These are phyloP conservation scores for Drosophila paulistorum DNA, from an alignment of 1,140 invertebrate species.

Conservation along the genomic window DNA sequence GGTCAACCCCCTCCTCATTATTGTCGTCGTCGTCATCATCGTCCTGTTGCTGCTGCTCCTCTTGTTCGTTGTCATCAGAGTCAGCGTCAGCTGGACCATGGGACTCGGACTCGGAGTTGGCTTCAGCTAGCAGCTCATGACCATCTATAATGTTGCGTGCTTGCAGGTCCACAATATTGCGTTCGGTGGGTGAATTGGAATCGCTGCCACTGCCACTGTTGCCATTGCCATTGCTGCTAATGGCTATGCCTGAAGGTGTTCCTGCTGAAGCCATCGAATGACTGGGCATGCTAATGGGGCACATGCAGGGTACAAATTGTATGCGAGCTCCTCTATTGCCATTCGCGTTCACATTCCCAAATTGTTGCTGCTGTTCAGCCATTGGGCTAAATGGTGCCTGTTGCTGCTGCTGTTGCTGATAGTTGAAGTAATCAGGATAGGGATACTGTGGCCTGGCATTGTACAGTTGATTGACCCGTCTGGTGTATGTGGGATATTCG, in stretches of 20 bases:
- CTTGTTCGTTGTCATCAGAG: constrained; percentile 23
- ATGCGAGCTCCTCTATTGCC: constrained; percentile 45
- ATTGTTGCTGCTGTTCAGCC: constrained; percentile 35
- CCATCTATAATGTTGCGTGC: constrained; percentile 60
- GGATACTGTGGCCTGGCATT: constrained; percentile 71
- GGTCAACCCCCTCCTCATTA: constrained; percentile 14
- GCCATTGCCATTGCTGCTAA: background rate
- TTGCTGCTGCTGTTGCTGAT: constrained; percentile 54
- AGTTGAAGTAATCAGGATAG: constrained; percentile 79
- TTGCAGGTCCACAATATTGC: constrained; percentile 28
- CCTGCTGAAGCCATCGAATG: constrained; percentile 18
- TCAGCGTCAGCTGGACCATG: constrained; percentile 30
- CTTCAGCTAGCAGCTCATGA: constrained; percentile 21
- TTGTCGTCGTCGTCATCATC: constrained; percentile 2
- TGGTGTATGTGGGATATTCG: constrained; percentile 70
- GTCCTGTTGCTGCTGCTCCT: constrained; percentile 10
- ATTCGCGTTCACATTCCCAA: background rate
- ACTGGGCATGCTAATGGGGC: constrained; percentile 67
- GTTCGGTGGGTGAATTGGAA: background rate
- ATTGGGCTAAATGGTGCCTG: constrained; percentile 10
- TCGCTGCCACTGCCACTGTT: background rate
- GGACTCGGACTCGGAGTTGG: constrained; percentile 9
- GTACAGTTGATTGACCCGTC: constrained; percentile 70
- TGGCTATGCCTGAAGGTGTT: constrained; percentile 32
- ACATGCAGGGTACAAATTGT: constrained; percentile 81